Evolutionary conservation across 2,797 vertebrate genomes (phyloP).

Genomic region (Xenentodon cancila): DNA sequence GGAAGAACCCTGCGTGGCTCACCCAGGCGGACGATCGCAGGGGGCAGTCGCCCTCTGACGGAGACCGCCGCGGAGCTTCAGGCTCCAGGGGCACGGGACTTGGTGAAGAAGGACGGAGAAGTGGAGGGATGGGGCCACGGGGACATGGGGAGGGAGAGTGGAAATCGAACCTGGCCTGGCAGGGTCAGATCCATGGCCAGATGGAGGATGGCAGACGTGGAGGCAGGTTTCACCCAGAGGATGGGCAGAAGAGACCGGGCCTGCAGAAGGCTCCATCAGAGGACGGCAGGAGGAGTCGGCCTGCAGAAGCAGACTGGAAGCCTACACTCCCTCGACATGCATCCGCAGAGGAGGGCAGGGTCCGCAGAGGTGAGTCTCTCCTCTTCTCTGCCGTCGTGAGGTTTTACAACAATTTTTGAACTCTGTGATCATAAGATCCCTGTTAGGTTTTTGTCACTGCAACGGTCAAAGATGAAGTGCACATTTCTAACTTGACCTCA

Average conservation of each 20-base stretch:
- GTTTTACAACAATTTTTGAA: slow-evolving; percentile 8
- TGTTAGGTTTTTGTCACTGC: neutral
- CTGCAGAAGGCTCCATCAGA: slow-evolving; percentile 84
- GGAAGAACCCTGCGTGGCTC: slow-evolving; percentile 78
- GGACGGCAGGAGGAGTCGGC: slow-evolving; percentile 77
- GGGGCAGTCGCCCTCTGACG: slow-evolving; percentile 79
- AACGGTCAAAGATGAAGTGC: neutral
- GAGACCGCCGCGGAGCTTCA: slow-evolving; percentile 67
- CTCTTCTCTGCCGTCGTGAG: neutral
- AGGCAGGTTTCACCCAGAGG: slow-evolving; percentile 71
- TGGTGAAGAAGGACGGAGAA: slow-evolving; percentile 83
- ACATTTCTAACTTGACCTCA: slow-evolving; percentile 30
- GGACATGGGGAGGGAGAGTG: slow-evolving; percentile 79
- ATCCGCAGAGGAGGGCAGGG: slow-evolving; percentile 82
- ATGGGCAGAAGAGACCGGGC: slow-evolving; percentile 74
- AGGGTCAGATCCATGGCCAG: slow-evolving; percentile 67
- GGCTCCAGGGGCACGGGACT: slow-evolving; percentile 69
- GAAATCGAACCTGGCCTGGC: slow-evolving; percentile 79
- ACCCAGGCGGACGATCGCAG: slow-evolving; percentile 71
- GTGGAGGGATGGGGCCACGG: slow-evolving; percentile 76
- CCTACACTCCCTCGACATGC: slow-evolving; percentile 81
- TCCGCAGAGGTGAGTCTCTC: slow-evolving; percentile 75
- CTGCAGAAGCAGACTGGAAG: slow-evolving; percentile 79
- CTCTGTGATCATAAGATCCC: slow-evolving; percentile 3
- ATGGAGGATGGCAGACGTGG: slow-evolving; percentile 74